Evolutionary conservation across 1,140 invertebrate genomes (phyloP).

Genomic region (Cyphomyrmex costatus): DNA sequence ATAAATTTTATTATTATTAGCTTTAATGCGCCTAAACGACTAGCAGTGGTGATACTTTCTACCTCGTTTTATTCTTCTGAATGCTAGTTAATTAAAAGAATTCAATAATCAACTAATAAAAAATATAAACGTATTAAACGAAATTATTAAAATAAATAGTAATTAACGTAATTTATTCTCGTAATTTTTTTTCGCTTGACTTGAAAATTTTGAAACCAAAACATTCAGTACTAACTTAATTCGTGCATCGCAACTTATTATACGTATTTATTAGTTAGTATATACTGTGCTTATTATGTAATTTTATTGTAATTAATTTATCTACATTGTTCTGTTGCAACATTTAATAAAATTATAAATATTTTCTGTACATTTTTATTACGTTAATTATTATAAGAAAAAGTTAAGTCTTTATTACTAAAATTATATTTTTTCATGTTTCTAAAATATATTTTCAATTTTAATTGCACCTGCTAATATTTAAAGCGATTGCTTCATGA

Average conservation of each 20-base stretch:
- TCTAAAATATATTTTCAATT: not conserved
- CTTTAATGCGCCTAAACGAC: conserved; percentile 19
- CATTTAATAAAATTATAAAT: conserved; percentile 36
- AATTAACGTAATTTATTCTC: not conserved
- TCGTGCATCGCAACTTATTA: not conserved
- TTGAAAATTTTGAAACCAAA: conserved; percentile 10
- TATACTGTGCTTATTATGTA: conserved; percentile 29
- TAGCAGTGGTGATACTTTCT: conserved; percentile 7
- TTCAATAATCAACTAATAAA: not conserved
- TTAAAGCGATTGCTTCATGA: not conserved
- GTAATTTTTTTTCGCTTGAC: not conserved
- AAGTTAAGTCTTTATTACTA: not conserved
- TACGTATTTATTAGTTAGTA: not conserved
- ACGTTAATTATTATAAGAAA: not conserved
- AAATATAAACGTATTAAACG: not conserved
- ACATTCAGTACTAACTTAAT: not conserved
- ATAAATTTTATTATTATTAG: conserved; percentile 46
- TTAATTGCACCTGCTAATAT: not conserved
- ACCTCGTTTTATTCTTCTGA: conserved; percentile 44
- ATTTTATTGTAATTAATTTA: conserved; percentile 40
- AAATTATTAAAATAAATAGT: not conserved
- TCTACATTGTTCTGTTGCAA: not conserved
- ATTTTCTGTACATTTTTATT: not conserved
- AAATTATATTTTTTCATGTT: not conserved
- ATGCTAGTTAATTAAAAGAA: conserved; percentile 16